Percentiles rank a stretch among this genome's conserved stretches.
phyloP scores from a whole-genome alignment of 2,888 invertebrate species.

The Achlya flavicornis region DNA sequence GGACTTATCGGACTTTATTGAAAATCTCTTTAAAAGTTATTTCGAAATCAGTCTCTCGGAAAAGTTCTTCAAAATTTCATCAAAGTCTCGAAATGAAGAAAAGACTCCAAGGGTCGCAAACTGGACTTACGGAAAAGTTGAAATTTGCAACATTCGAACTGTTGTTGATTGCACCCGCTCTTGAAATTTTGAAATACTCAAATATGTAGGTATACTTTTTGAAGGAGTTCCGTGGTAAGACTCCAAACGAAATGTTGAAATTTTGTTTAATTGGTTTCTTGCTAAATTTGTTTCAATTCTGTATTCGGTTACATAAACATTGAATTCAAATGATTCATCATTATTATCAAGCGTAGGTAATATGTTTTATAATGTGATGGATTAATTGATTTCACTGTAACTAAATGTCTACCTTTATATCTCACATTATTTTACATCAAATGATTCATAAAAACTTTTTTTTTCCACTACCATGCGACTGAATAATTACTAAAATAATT shows the following conservation, averaged over 20 bases:
- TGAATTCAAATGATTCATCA: no score
- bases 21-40: conserved; percentile 27
- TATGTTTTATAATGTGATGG: no score
- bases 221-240: not conserved
- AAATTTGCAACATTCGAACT: conserved; percentile 62
- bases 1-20: not conserved
- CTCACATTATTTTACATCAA: no score
- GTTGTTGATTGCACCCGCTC: conserved; percentile 71
- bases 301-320: no score
- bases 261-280: no score
- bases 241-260: not conserved
- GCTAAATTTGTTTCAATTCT: no score
- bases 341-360: no score
- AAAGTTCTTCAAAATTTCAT: conserved; percentile 71
- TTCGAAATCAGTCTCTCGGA: conserved; percentile 58
- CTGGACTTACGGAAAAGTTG: conserved; percentile 63
- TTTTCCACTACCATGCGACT: not conserved
- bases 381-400: not conserved
- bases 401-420: no score
- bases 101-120: conserved; percentile 63
- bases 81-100: conserved; percentile 60
- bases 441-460: not conserved
- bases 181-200: conserved; percentile 67
- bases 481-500: not conserved
- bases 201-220: conserved; percentile 20